Conservation (phyloP, 2,888 invertebrate genomes). For the Drosophila peninsularis region DNA sequence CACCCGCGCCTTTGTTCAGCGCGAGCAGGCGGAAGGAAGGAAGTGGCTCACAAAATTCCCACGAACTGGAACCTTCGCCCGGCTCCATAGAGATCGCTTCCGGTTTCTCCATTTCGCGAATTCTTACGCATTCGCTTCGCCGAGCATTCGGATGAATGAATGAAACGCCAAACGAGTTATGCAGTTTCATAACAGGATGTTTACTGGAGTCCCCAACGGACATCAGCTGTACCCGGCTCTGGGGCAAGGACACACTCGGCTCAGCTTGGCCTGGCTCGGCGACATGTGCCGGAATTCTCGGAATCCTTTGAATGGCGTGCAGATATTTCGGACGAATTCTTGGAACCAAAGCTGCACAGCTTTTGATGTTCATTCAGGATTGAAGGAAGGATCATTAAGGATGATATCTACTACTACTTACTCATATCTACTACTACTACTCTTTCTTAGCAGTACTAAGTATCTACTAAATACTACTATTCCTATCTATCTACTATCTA, state of each 20-base stretch:
- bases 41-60: constrained; percentile 69
- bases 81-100: constrained; percentile 45
- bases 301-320: constrained; percentile 57
- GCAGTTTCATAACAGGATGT: constrained; percentile 68
- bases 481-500: no score
- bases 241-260: constrained; percentile 47
- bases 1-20: constrained; percentile 36
- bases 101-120: constrained; percentile 66
- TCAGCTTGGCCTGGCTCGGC: constrained; percentile 2
- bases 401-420: no score
- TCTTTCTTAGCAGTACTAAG: neutral
- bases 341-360: constrained; percentile 63
- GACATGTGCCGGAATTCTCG: constrained; percentile 49
- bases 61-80: constrained; percentile 51
- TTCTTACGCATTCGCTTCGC: constrained; percentile 63
- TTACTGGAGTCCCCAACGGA: constrained; percentile 40
- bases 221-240: constrained; percentile 18
- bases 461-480: neutral
- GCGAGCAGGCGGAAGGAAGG: constrained; percentile 52
- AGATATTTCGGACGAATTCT: constrained; percentile 36
- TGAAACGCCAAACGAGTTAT: constrained; percentile 61
- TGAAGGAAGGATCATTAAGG: no score
- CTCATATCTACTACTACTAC: neutral
- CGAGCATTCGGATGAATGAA: constrained; percentile 26
- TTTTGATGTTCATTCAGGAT: neutral